phyloP scores from a whole-genome alignment of 2,113 vertebrate species.

The Leucopsar rothschildi region DNA sequence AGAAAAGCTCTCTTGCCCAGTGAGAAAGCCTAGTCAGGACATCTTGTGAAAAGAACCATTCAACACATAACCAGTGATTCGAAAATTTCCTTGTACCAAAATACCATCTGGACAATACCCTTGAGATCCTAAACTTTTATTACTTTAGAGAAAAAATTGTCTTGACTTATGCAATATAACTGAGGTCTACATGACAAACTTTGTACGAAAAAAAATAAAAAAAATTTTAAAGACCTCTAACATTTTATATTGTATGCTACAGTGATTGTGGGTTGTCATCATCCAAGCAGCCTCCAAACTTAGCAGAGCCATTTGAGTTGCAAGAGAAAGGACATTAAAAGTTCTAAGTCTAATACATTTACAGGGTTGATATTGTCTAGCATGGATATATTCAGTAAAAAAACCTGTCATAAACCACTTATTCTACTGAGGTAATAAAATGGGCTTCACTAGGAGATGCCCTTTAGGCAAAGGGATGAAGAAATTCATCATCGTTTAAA shows the following conservation, averaged over 20 bases:
- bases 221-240: background rate
- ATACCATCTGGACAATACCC: background rate
- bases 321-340: background rate
- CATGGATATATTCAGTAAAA: background rate
- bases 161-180: background rate
- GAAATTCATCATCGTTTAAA: background rate
- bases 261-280: background rate
- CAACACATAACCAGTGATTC: background rate
- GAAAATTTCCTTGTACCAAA: background rate
- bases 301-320: background rate
- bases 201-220: background rate
- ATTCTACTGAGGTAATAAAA: background rate
- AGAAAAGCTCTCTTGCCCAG: background rate
- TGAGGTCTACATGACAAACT: background rate
- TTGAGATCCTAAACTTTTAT: background rate
- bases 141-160: background rate
- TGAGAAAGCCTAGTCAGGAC: background rate
- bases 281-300: background rate
- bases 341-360: background rate
- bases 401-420: background rate
- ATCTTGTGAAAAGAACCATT: background rate
- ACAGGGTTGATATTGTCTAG: background rate
- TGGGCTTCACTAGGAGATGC: background rate
- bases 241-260: background rate
- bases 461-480: background rate